These are phyloP conservation scores for Pseudopipra pipra DNA, from an alignment of 2,113 vertebrate species.

Conservation along the genomic window DNA sequence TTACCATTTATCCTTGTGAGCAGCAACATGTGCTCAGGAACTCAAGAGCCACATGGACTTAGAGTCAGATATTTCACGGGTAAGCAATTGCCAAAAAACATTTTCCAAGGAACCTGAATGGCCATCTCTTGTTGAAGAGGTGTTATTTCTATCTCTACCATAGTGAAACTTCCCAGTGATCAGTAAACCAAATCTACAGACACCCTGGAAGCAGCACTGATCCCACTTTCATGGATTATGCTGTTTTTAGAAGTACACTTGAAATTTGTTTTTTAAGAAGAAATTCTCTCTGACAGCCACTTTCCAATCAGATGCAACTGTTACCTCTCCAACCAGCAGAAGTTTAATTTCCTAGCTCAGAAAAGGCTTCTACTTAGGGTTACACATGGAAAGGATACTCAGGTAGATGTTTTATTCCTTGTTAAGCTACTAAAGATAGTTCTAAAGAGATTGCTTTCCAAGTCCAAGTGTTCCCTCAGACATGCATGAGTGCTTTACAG, in stretches of 20 bases:
- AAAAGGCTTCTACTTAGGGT: not conserved
- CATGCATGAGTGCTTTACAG: not conserved
- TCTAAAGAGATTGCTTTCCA: not conserved
- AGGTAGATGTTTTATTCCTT: not conserved
- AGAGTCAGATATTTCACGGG: not conserved
- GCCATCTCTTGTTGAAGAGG: not conserved
- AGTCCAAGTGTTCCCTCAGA: not conserved
- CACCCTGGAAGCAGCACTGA: not conserved
- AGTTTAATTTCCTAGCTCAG: not conserved
- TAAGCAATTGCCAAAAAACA: not conserved
- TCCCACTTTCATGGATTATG: not conserved
- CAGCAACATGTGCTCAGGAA: not conserved
- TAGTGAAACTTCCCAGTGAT: not conserved
- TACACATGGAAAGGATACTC: fast-evolving
- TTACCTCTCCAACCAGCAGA: not conserved
- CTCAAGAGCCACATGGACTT: not conserved
- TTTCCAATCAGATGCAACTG: not conserved
- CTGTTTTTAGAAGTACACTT: not conserved
- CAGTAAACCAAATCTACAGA: not conserved
- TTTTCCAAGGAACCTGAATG: not conserved
- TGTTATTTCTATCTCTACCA: not conserved
- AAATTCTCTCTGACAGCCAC: not conserved
- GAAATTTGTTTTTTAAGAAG: not conserved
- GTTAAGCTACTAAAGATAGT: not conserved
- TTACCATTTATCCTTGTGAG: not conserved